Base-by-base conservation (phyloP, 2,113 vertebrate species). In the Lycaon pictus region DNA sequence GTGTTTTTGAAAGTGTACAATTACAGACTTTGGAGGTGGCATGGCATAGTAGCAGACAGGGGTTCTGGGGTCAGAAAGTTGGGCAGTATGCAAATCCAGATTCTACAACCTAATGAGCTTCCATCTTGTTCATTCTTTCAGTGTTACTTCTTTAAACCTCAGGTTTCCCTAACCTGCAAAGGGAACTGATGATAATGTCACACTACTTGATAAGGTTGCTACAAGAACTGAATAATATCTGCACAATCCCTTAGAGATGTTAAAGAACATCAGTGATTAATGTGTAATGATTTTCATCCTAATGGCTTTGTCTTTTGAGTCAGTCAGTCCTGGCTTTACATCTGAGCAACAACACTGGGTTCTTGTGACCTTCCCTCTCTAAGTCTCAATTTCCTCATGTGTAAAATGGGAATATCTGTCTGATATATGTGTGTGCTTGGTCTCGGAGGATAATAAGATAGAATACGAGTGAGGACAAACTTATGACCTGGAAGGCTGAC, bases 361-460 rank as follows among this genome's bases (percentile, higher is more conserved):
- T 69, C 55, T 29, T 23, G 2, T 69, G 51, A 35, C 22, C 43
- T 88, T 13, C 60, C 32, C 3, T 85, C 74, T 91, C 60, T 88
- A 51, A 48, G 20, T 63, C 43, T 92, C 58, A 85, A 88, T 96
- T 43, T 85, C 56, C 43, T 88, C 56, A 67, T 79, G 5, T 62
- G 27, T 90, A 95, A 82, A 96, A 92, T 87, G 15, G 25, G 10
- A 4, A 67, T 67, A 55, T 62, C 48, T 79, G 11, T 92, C 62
- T 76, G 67, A 15, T 35, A 53, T 53, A 43, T 63, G 16, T 74
- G 32, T 82, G 11, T 62, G 37, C 81, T 65, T 90, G 43, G 53
- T 87, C 35, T 90, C 77, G 29, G 17, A 90, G 48, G 62, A 84
- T 22, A 76, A 91, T 58, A 95, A 95, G 43, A 95, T 35, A 88